Percentiles rank a stretch among this genome's conserved stretches.
Conservation (phyloP, 2,888 invertebrate genomes). For the Mayetiola destructor region DNA sequence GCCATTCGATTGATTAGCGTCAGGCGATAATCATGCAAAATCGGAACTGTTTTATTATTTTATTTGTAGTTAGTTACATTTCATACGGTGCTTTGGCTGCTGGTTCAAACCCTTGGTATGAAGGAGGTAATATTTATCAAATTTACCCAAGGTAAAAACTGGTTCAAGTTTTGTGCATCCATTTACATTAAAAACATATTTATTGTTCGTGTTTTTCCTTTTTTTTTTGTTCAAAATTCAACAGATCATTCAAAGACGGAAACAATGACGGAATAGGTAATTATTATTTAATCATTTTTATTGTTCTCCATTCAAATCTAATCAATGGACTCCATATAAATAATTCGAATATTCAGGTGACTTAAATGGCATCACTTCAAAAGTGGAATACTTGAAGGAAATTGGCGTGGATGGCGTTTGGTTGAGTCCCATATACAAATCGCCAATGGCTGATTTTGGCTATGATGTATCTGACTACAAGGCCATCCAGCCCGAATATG, state of each 20-base stretch:
- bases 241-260: conserved; percentile 71
- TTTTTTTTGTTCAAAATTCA: not conserved
- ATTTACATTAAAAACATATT: not conserved
- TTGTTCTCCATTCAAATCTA: no score
- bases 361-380: conserved; percentile 52
- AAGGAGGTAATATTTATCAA: conserved; percentile 49
- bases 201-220: no score
- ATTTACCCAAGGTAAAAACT: conserved; percentile 42
- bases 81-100: no score
- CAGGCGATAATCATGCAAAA: no score
- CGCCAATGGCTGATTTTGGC: conserved; percentile 41
- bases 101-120: conserved; percentile 26
- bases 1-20: no score
- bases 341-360: no score
- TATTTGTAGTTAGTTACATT: no score
- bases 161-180: not conserved
- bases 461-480: conserved; percentile 73
- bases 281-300: no score
- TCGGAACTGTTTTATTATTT: no score
- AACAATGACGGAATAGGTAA: conserved; percentile 77
- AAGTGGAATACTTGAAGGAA: conserved; percentile 48
- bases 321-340: no score
- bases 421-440: conserved; percentile 71
- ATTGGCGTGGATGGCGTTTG: conserved; percentile 61
- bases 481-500: conserved; percentile 56